Percentiles rank a stretch among this genome's conserved stretches.
These are phyloP conservation scores for Zosterops hypoxanthus DNA, from an alignment of 2,113 vertebrate genomes.

Conservation along the genomic window DNA sequence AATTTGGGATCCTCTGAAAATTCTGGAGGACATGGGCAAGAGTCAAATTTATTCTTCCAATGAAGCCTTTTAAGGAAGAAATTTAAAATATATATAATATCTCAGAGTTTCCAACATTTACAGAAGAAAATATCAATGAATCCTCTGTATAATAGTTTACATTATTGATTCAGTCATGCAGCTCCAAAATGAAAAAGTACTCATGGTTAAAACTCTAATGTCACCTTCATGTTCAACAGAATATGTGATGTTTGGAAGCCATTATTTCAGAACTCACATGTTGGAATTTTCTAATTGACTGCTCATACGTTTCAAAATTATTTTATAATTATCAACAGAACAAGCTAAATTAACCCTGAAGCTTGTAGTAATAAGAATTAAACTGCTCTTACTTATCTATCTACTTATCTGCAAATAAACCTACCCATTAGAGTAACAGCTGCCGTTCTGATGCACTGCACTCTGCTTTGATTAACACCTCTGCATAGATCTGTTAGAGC, in stretches of 20 bases:
- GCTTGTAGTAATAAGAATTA: neutral
- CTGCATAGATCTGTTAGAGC: neutral
- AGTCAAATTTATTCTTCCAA: neutral
- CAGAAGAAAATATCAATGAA: neutral
- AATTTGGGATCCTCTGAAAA: neutral
- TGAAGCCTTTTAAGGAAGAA: neutral
- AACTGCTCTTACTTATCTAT: conserved; percentile 1
- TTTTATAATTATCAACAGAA: conserved; percentile 4
- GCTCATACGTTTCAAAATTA: neutral
- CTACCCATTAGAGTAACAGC: neutral
- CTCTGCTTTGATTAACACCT: neutral
- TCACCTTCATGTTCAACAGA: neutral
- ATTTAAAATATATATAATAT: neutral
- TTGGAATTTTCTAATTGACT: conserved; percentile 44
- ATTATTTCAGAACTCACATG: neutral
- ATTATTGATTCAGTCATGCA: neutral
- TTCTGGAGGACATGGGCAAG: neutral
- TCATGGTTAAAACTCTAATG: neutral
- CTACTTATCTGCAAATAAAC: conserved; percentile 8
- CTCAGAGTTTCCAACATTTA: neutral
- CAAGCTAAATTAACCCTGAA: conserved; percentile 36
- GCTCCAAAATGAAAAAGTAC: neutral
- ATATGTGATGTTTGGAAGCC: neutral
- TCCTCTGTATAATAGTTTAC: neutral
- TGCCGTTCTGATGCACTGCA: neutral